These are phyloP conservation scores for Sceloporus undulatus DNA, from an alignment of 2,113 vertebrate genomes.

Conservation along the genomic window DNA sequence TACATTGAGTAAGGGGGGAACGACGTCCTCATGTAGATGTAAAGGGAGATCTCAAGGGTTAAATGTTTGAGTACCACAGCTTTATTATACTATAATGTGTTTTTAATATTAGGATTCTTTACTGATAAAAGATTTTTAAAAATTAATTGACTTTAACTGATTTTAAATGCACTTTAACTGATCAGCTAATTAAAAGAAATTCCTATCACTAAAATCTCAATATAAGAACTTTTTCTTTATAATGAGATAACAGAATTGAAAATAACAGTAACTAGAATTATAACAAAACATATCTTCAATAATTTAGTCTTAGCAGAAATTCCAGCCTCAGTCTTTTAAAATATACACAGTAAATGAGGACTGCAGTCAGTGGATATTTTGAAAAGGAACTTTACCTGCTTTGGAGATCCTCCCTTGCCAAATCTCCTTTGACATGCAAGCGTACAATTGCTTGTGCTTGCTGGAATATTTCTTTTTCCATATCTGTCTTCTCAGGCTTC, in stretches of 20 bases:
- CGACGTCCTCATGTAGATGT: too few relatives aligned
- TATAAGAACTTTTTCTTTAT: not conserved
- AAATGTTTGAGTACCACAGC: too few relatives aligned
- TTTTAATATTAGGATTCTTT: not conserved
- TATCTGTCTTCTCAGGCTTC: slow-evolving; percentile 65
- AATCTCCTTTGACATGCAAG: slow-evolving; percentile 64
- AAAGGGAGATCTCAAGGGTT: too few relatives aligned
- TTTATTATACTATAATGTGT: not conserved
- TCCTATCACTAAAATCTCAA: not conserved
- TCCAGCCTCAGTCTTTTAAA: not conserved
- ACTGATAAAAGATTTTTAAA: not conserved
- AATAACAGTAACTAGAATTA: not conserved
- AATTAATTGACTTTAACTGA: not conserved
- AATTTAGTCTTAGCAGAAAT: not conserved
- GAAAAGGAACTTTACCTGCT: slow-evolving; percentile 71
- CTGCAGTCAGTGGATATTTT: not conserved
- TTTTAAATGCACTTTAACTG: not conserved
- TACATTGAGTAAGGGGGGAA: too few relatives aligned
- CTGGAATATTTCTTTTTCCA: slow-evolving; percentile 66
- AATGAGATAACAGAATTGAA: not conserved
- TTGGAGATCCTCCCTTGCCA: slow-evolving; percentile 67
- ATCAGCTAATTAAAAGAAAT: not conserved
- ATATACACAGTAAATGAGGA: not conserved
- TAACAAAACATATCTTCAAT: not conserved
- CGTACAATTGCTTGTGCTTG: slow-evolving; percentile 57